Conservation (phyloP, 37 sponge, comb jelly and placozoan species). For the Haliclona indistincta region DNA sequence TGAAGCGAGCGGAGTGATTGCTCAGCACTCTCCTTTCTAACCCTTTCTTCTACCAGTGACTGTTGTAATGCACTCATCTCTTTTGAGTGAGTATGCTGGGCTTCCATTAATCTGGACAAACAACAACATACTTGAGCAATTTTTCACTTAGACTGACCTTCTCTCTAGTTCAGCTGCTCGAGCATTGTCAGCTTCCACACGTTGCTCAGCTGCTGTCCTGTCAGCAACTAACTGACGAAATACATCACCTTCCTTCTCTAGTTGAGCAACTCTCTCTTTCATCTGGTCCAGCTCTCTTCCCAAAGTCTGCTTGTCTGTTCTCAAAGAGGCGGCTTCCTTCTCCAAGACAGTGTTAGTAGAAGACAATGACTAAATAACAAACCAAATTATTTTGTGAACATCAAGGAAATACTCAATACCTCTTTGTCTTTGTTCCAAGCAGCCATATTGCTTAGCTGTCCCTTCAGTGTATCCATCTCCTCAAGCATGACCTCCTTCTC, state of each 20-base stretch:
- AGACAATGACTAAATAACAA: not conserved
- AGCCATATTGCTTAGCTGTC: no score
- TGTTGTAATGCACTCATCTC: conserved; percentile 16
- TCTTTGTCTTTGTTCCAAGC: conserved; percentile 21
- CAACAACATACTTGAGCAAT: no score
- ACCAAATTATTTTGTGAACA: not conserved
- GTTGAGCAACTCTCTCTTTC: not conserved
- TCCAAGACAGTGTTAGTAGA: not conserved
- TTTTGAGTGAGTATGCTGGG: conserved; percentile 12
- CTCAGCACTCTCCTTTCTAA: not conserved
- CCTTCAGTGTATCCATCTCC: not conserved
- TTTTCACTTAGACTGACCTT: no score
- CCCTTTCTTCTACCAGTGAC: conserved; percentile 26
- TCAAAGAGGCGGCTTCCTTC: not conserved
- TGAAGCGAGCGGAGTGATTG: not conserved
- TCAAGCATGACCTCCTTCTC: conserved; percentile 29
- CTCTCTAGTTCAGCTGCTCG: not conserved
- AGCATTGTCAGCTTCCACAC: not conserved
- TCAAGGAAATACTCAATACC: not conserved
- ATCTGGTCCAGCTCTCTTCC: not conserved
- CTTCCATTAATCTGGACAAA: conserved; percentile 24
- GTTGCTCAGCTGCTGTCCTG: no score
- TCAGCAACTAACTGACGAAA: no score
- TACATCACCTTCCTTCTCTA: not conserved
- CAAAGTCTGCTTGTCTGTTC: not conserved